These are phyloP conservation scores for Agrilus mali DNA, from an alignment of 2,888 invertebrate genomes.

Conservation along the genomic window DNA sequence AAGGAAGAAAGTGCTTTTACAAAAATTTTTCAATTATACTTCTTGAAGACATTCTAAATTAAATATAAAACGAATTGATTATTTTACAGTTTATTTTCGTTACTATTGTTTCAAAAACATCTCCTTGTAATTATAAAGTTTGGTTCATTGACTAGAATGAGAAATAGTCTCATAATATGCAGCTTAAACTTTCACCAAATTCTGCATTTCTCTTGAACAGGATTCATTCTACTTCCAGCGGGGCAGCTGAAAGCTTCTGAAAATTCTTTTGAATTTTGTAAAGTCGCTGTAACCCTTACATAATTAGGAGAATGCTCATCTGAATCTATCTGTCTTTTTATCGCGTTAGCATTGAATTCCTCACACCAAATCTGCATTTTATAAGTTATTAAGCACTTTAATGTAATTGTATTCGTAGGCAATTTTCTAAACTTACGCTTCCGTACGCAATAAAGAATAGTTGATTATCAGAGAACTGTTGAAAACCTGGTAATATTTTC, in stretches of 20 bases:
- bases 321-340: slow-evolving; percentile 45
- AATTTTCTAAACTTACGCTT: slow-evolving; percentile 44
- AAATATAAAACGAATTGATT: too few relatives aligned
- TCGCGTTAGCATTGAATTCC: slow-evolving; percentile 48
- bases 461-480: slow-evolving; percentile 56
- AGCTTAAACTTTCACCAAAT: slow-evolving; percentile 34
- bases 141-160: too few relatives aligned
- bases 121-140: too few relatives aligned
- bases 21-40: too few relatives aligned
- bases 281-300: slow-evolving; percentile 53
- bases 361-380: slow-evolving; percentile 85
- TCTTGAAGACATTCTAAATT: too few relatives aligned
- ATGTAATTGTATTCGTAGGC: background rate
- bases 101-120: too few relatives aligned
- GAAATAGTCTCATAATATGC: too few relatives aligned
- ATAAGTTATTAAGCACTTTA: slow-evolving; percentile 11
- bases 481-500: slow-evolving; percentile 58
- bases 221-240: slow-evolving; percentile 42
- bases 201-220: slow-evolving; percentile 35
- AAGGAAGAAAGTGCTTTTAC: too few relatives aligned
- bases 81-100: too few relatives aligned
- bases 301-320: slow-evolving; percentile 66
- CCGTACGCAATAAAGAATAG: slow-evolving; percentile 71
- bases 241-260: slow-evolving; percentile 49
- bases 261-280: slow-evolving; percentile 64